Base-by-base conservation (phyloP, 1,140 invertebrate genomes). In the Kradibia gibbosae region DNA sequence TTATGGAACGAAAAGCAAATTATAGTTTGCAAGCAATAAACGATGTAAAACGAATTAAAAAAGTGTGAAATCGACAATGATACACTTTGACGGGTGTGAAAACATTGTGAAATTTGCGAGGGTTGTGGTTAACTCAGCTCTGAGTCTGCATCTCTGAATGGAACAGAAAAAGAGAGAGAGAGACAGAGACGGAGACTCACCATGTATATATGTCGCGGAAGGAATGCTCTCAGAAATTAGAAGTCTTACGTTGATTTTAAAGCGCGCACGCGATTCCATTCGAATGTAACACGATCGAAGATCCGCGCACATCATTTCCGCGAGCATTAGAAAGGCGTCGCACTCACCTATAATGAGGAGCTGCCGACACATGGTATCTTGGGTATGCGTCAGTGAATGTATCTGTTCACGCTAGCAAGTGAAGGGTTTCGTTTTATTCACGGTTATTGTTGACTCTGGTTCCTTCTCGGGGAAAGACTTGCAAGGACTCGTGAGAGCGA, bases 201-300 rank as follows among this genome's bases (percentile, higher is more conserved):
- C 70, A 65, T 13, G 39, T 31, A 20, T 70, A 70, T 39, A n/a
- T 60, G 67, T 55, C 77, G 77, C 65, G 50, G 65, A 8, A 28
- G 72, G 72, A 60, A 67, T 75, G 72, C 72, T 70, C 79, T 70
- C 7, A 45, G 60, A 75, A 81, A 81, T 81, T 81, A 81, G 79
- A 81, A 81, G 75, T 81, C 79, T 72, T 45, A 57, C 31, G 45
- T 73, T 48, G 79, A 80, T 80, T 80, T 67, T 72, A 57, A 20
- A 34, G 8, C 55, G 53, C 39, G 55, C 25, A 13, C 48, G 45
- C 45, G 31, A 70, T 39, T 34, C 25, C n/a, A 71, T 57, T 50
- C 13, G 42, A 8, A 36, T 34, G 65, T 36, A 31, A 17, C 48
- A 48, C 77, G 65, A 70, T 53, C 62, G 42, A 1, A 7, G 20